Base-by-base conservation (phyloP, 2,888 invertebrate species). In the Serrognathus titanus region DNA sequence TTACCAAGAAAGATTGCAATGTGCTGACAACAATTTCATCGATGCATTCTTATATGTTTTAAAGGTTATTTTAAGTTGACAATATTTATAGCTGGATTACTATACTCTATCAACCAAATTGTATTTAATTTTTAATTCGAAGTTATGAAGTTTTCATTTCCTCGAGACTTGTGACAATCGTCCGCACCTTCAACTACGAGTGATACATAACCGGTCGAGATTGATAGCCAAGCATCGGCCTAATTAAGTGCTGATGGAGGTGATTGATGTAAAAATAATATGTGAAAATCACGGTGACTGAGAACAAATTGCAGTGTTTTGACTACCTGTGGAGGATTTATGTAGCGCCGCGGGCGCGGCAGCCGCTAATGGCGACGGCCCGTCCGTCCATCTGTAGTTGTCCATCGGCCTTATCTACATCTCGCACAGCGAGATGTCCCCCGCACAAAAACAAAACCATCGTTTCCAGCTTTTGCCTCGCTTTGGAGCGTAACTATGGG, bases 191-290 rank as follows among this genome's bases (percentile, higher is more conserved):
- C 24, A 31, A 31, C 24, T 31, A 6, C 24, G 24, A 31, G 3
- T 31, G 46, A 47, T 39, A 35, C 54, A 57, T 53, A 57, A 56
- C 50, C 56, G 56, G 61, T 58, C 58, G 62, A 69, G 69, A 69
- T 69, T 69, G 69, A 69, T 69, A 69, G 68, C 63, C 65, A 57
- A 63, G 63, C 68, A 68, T 63, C 64, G 61, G 62, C 61, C 69
- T 71, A 74, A 75, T 75, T 74, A 73, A 74, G 74, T 74, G 74
- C 72, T 74, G 75, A 75, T 73, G 70, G 66, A 65, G 71, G 70
- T 74, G 75, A 75, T 75, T 74, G 74, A 75, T 75, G 73, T 74
- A 71, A 73, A 74, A 74, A 74, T 75, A 74, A 74, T 75, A 74
- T 74, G 74, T 74, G 75, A 75, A 74, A 75, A 75, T 75, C 75